Percentiles rank a stretch among this genome's conserved stretches.
Evolutionary conservation across 1,140 invertebrate species (phyloP).

Genomic region (Lucilia cuprina): DNA sequence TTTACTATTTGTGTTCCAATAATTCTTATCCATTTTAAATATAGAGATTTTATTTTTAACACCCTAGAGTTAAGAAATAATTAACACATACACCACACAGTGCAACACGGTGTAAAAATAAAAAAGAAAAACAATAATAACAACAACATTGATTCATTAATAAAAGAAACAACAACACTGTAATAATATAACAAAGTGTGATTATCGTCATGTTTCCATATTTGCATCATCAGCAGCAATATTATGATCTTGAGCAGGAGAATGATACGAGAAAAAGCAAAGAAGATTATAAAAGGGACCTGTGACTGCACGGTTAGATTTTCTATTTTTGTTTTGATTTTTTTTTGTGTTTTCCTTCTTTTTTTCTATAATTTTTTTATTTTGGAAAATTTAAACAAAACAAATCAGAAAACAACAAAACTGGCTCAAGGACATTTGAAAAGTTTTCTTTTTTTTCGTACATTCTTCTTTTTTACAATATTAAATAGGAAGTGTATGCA

Average conservation of each 20-base stretch:
- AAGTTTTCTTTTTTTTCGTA: background rate
- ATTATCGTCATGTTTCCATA: background rate
- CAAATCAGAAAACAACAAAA: background rate
- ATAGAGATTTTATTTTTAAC: too few species aligned
- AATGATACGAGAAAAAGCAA: too few species aligned
- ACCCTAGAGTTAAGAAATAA: too few species aligned
- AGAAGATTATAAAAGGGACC: background rate
- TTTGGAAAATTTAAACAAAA: conserved; percentile 2
- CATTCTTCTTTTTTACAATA: too few species aligned
- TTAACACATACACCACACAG: background rate
- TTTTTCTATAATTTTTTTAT: background rate
- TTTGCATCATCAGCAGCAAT: background rate
- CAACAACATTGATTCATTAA: background rate
- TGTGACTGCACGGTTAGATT: background rate
- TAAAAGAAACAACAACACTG: background rate
- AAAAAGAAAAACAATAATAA: too few species aligned
- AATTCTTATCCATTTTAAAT: too few species aligned
- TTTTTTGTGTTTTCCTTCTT: conserved; percentile 5
- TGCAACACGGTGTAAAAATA: background rate
- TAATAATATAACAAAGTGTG: background rate
- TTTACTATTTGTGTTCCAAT: too few species aligned
- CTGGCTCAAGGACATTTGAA: conserved; percentile 27
- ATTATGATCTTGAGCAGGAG: background rate
- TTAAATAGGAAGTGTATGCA: background rate
- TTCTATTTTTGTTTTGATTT: background rate